Evolutionary conservation across 2,113 vertebrate genomes (phyloP).

Genomic region (Azemiops feae): DNA sequence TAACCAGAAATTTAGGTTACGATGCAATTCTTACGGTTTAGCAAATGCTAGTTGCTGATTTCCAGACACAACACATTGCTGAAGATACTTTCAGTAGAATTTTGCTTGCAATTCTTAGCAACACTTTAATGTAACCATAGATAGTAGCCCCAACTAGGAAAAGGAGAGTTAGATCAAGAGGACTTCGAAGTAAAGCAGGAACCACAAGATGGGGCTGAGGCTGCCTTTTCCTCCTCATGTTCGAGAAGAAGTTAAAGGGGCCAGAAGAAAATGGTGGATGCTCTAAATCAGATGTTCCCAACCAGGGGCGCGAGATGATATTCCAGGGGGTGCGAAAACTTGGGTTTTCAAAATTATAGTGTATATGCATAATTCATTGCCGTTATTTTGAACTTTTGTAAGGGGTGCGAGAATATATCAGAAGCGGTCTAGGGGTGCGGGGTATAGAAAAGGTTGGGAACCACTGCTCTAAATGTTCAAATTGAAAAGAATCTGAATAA

Average conservation of each 20-base stretch:
- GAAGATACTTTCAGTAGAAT: not conserved
- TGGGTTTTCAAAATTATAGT: too few relatives aligned
- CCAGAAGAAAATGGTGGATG: not conserved
- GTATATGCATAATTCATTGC: too few relatives aligned
- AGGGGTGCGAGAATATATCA: too few relatives aligned
- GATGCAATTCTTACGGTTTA: not conserved
- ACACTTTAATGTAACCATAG: not conserved
- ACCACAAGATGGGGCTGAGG: not conserved
- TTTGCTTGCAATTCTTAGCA: not conserved
- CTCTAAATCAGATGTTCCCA: not conserved
- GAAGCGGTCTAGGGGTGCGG: too few relatives aligned
- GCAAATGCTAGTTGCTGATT: not conserved
- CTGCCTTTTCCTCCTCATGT: not conserved
- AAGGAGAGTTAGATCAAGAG: not conserved
- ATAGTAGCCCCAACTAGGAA: not conserved
- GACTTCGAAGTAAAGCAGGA: not conserved
- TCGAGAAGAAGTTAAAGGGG: not conserved
- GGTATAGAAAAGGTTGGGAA: too few relatives aligned
- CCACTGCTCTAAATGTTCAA: not conserved
- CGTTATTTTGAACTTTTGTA: too few relatives aligned
- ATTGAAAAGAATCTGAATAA: not conserved
- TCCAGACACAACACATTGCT: too few relatives aligned
- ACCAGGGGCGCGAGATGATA: too few relatives aligned
- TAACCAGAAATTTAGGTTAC: not conserved
- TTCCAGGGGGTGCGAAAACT: too few relatives aligned